A percentile compares a stretch with the other conserved stretches of the same genome.
phyloP scores from a whole-genome alignment of 1,140 invertebrate species.

The Lysiphlebus fabarum region DNA sequence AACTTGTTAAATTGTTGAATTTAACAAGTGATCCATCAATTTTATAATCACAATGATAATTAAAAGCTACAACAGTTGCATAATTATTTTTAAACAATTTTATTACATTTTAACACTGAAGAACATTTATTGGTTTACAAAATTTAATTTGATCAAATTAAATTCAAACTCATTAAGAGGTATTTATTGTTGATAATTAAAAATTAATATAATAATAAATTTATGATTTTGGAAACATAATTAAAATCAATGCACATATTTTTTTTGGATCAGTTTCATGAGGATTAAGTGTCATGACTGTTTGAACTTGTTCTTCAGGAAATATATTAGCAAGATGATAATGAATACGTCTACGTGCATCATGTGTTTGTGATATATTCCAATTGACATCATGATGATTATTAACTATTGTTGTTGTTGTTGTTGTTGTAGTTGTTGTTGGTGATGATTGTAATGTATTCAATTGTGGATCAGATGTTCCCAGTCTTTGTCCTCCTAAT shows the following conservation, averaged over 20 bases:
- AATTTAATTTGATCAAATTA: too few relatives aligned
- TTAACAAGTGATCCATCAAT: too few relatives aligned
- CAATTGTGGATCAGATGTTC: constrained; percentile 66
- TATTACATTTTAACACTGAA: too few relatives aligned
- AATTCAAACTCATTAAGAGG: too few relatives aligned
- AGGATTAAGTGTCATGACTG: constrained; percentile 80
- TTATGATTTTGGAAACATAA: constrained; percentile 63
- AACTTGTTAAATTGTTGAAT: too few relatives aligned
- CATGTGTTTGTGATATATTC: constrained; percentile 56
- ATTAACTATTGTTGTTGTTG: too few relatives aligned
- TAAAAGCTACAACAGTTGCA: too few relatives aligned
- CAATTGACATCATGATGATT: constrained; percentile 44
- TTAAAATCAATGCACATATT: constrained; percentile 82
- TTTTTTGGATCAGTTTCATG: constrained; percentile 83
- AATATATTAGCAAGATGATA: constrained; percentile 85
- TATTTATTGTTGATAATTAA: too few relatives aligned
- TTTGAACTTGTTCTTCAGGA: constrained; percentile 80
- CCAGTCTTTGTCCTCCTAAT: constrained; percentile 54
- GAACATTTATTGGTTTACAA: too few relatives aligned
- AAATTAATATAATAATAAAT: not conserved
- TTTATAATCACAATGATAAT: too few relatives aligned
- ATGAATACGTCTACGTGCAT: constrained; percentile 71
- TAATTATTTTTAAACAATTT: too few relatives aligned
- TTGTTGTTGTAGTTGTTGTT: too few relatives aligned
- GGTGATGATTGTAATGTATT: constrained; percentile 53